Evolutionary conservation across 1,140 invertebrate species (phyloP).

Genomic region (Nebria ingens): DNA sequence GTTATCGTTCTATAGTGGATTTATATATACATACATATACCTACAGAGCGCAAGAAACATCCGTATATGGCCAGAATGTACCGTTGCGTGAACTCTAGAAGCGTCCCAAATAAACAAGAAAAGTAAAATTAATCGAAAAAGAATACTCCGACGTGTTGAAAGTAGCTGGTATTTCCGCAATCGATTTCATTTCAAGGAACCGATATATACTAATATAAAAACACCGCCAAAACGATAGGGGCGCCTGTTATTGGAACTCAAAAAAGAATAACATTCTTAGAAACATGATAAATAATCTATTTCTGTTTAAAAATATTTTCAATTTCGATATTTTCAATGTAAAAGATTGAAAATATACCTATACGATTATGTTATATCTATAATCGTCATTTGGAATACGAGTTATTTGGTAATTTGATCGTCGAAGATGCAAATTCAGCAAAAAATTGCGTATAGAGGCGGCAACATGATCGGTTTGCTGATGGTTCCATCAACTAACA

Average conservation of each 20-base stretch:
- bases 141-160: neutral
- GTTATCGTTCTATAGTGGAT: neutral
- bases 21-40: neutral
- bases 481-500: neutral
- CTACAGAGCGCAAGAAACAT: too few species aligned
- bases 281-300: too few species aligned
- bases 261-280: too few species aligned
- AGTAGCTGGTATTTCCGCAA: conserved; percentile 4
- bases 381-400: neutral
- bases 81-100: conserved; percentile 4
- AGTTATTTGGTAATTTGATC: conserved; percentile 1
- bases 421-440: neutral
- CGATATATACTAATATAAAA: too few species aligned
- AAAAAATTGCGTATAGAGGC: neutral
- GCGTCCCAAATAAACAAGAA: conserved; percentile 7
- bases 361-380: neutral
- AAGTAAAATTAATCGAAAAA: conserved; percentile 5
- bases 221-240: too few species aligned
- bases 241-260: too few species aligned
- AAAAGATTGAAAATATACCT: too few species aligned
- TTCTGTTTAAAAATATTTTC: too few species aligned
- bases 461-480: conserved; percentile 6
- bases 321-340: too few species aligned
- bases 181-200: conserved; percentile 6
- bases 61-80: conserved; percentile 5